phyloP scores from a whole-genome alignment of 2,888 invertebrate species.

The Epicampocera succincta region DNA sequence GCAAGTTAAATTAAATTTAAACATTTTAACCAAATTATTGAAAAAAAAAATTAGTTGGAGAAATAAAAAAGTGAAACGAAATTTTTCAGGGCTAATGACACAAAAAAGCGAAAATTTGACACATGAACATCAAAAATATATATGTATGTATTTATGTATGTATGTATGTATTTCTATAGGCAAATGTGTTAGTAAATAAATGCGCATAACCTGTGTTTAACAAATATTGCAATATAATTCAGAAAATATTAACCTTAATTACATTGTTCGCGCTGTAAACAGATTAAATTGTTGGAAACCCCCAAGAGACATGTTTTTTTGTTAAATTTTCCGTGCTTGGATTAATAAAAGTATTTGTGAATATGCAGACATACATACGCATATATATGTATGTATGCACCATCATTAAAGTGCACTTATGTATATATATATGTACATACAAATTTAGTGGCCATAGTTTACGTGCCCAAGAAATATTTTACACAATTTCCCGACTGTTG shows the following conservation, averaged over 20 bases:
- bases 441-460: no score
- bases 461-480: no score
- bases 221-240: no score
- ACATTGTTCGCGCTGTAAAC: no score
- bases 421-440: no score
- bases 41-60: not conserved
- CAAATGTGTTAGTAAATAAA: slow-evolving; percentile 19
- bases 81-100: not conserved
- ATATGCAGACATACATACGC: no score
- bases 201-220: slow-evolving; percentile 11
- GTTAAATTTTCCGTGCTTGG: no score
- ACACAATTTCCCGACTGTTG: no score
- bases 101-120: slow-evolving; percentile 1
- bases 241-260: no score
- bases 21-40: not conserved
- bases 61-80: slow-evolving; percentile 14
- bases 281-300: no score
- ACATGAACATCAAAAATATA: not conserved
- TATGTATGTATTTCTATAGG: not conserved
- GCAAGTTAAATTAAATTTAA: not conserved
- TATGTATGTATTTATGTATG: not conserved
- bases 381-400: not conserved
- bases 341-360: not conserved
- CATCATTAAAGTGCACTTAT: not conserved
- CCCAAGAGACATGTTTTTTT: no score